Base-by-base conservation (phyloP, 2,113 vertebrate genomes). In the Pluvianellus socialis region DNA sequence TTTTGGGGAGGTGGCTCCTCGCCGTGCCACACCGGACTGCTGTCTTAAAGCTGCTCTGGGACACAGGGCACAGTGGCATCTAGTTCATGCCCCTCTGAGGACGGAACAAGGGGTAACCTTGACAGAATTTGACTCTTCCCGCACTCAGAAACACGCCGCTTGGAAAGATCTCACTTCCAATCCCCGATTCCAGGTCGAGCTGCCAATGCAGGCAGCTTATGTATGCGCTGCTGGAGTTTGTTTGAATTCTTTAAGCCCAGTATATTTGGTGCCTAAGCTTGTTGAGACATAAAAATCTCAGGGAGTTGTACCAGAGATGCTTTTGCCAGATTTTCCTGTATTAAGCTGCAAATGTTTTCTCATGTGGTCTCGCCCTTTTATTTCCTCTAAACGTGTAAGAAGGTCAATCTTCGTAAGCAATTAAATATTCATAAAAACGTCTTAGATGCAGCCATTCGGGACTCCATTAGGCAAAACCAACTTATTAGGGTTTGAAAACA, bases 361-460 rank as follows among this genome's bases (percentile, higher is more conserved):
- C 79, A 59, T 15, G 71, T 32, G 86, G 62, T 53, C 59, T 90
- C 79, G 44, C 27, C 63, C 79, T 73, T 91, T 91, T 70, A 92
- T 92, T 77, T 88, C 85, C 33, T 80, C 63, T 88, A 73, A 88
- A 90, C 5, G 79, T 83, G 47, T 66, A 91, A 94, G 90, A 90
- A 94, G 90, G 88, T 92, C 72, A 55, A 82, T 38, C 56, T 86
- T 67, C 95, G 35, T 19, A 77, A 86, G 72, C 20, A 15, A 93
- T 92, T 7, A 92, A 94, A 96, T 79, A 96, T 92, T 93, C 85
- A 95, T 91, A 44, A 80, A 86, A 83, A 24, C 80, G 74, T 83
- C 94, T 86, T 6, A 72, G 96, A 88, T 42, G 68, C 65, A 67
- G 83, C 35, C 95, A 81, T 55, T 23, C 59, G 95, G 85, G 94